Percentiles rank a stretch among this genome's conserved stretches.
Conservation (phyloP, 2,113 vertebrate species). For the Agelaius tricolor region DNA sequence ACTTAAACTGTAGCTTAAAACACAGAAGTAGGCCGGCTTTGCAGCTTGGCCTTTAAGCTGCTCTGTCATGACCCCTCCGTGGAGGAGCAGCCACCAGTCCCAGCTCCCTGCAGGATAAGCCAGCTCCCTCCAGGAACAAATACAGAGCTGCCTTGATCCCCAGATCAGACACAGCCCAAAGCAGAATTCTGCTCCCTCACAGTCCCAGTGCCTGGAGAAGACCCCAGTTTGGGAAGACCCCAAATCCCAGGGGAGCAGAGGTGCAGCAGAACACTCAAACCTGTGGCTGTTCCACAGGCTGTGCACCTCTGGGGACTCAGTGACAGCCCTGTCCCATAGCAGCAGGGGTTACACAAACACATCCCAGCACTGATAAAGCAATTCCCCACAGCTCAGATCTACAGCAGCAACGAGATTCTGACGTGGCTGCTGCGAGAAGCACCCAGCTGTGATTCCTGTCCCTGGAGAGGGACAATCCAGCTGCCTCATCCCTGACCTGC, state of each 20-base stretch:
- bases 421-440: not conserved
- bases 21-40: not conserved
- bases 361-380: fast-evolving
- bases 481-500: not conserved
- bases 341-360: not conserved
- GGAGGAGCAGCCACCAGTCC: not conserved
- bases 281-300: fast-evolving
- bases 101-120: not conserved
- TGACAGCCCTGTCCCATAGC: not conserved
- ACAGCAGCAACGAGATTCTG: not conserved
- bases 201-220: not conserved
- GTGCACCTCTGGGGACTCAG: not conserved
- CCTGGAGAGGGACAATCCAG: not conserved
- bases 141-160: not conserved
- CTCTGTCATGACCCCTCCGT: fast-evolving
- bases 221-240: not conserved
- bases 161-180: not conserved
- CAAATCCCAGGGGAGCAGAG: not conserved
- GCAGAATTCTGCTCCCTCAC: fast-evolving
- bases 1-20: not conserved
- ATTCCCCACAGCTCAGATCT: not conserved
- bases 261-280: fast-evolving
- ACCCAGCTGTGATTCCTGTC: fast-evolving
- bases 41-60: not conserved
- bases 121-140: not conserved